phyloP scores from a whole-genome alignment of 1,140 invertebrate genomes.

The Periplaneta americana region DNA sequence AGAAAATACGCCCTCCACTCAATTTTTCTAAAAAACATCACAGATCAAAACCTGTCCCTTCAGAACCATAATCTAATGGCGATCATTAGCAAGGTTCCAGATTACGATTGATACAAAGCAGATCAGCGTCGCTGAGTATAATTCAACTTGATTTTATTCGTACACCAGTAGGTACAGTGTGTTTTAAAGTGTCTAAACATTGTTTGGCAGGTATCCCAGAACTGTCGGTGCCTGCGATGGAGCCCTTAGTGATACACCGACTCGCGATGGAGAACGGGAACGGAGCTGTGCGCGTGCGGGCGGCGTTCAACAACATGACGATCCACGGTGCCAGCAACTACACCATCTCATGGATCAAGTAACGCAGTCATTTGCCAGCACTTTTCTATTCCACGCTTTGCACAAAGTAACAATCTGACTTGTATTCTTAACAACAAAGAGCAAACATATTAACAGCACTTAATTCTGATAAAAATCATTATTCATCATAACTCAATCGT shows the following conservation, averaged over 20 bases:
- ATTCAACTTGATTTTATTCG: too few relatives aligned
- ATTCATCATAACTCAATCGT: too few relatives aligned
- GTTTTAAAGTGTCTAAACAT: background rate
- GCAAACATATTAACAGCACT: too few relatives aligned
- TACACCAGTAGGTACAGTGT: background rate
- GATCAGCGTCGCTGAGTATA: too few relatives aligned
- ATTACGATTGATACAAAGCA: background rate
- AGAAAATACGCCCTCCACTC: too few relatives aligned
- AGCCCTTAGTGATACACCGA: conserved; percentile 60
- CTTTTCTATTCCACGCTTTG: too few relatives aligned
- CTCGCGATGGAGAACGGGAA: conserved; percentile 69
- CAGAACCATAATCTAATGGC: conserved; percentile 9
- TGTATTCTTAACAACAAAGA: too few relatives aligned
- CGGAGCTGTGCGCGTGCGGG: conserved; percentile 61
- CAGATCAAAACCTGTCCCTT: too few relatives aligned
- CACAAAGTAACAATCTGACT: too few relatives aligned
- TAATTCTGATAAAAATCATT: too few relatives aligned
- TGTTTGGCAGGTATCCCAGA: conserved; percentile 53
- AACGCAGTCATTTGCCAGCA: too few relatives aligned
- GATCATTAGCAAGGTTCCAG: background rate
- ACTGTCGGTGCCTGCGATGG: conserved; percentile 62
- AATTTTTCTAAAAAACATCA: too few relatives aligned
- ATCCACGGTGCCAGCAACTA: conserved; percentile 67
- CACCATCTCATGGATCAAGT: conserved; percentile 47
- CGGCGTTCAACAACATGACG: conserved; percentile 63